Conservation (phyloP, 2,113 vertebrate genomes). For the Brachypteracias leptosomus region DNA sequence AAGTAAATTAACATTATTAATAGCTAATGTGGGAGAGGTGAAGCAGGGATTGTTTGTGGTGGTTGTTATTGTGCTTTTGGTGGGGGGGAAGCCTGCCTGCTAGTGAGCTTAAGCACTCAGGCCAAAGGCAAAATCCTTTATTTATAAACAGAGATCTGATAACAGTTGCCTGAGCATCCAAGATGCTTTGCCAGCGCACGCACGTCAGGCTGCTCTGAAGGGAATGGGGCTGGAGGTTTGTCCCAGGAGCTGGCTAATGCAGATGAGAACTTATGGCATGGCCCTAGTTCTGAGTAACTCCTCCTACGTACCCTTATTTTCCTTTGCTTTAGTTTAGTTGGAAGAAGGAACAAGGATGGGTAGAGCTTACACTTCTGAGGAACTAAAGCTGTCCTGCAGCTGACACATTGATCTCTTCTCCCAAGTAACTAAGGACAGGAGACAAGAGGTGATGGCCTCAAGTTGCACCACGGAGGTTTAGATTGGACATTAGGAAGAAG, state of each 20-base stretch:
- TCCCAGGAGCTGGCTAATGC: background rate
- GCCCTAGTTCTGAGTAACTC: accelerated
- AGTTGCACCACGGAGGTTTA: too few species aligned
- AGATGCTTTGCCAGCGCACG: slow-evolving; percentile 34
- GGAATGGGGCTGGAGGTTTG: background rate
- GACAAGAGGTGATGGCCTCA: too few species aligned
- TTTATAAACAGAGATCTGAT: slow-evolving; percentile 61
- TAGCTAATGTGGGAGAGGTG: slow-evolving; percentile 64
- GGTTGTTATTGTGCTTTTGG: slow-evolving; percentile 56
- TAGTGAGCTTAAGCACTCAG: slow-evolving; percentile 30
- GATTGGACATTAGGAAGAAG: too few species aligned
- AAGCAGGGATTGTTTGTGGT: slow-evolving; percentile 52
- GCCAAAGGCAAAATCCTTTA: slow-evolving; percentile 41
- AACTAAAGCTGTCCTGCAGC: background rate
- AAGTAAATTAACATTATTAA: slow-evolving; percentile 69
- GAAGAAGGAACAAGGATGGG: background rate
- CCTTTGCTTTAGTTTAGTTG: background rate
- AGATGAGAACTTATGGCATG: background rate
- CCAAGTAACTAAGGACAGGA: too few species aligned
- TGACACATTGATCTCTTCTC: too few species aligned
- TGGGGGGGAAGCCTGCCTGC: slow-evolving; percentile 37
- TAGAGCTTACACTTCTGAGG: background rate
- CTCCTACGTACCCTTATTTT: accelerated
- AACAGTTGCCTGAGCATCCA: slow-evolving; percentile 40
- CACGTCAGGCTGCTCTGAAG: background rate